A percentile compares a stretch with the other conserved stretches of the same genome.
Evolutionary conservation across 2,888 invertebrate species (phyloP).

Genomic region (Papilio demoleus): DNA sequence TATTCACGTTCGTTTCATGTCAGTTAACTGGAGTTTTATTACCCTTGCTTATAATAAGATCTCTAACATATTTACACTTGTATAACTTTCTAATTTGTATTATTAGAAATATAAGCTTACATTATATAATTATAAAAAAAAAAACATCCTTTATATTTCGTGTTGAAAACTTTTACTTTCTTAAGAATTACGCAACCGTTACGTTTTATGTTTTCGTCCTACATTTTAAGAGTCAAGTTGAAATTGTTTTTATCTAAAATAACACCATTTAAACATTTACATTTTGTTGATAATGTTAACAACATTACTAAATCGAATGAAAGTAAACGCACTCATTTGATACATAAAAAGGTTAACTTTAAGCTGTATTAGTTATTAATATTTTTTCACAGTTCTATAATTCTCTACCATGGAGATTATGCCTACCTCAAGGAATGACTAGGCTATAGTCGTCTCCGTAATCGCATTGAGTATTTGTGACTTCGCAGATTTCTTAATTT

Average conservation of each 20-base stretch:
- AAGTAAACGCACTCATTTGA: neutral
- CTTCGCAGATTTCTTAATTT: neutral
- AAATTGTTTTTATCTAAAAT: neutral
- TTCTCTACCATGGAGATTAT: neutral
- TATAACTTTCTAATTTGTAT: constrained; percentile 28
- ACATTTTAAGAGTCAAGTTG: constrained; percentile 29
- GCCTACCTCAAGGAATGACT: neutral
- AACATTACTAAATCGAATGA: neutral
- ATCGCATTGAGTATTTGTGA: neutral
- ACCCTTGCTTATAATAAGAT: neutral
- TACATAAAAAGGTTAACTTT: too few relatives aligned
- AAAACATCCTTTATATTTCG: constrained; percentile 32
- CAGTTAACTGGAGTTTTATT: neutral
- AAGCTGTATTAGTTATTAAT: too few relatives aligned
- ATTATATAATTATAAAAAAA: constrained; percentile 25
- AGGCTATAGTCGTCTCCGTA: neutral
- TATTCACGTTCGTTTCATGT: constrained; percentile 1
- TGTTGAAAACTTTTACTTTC: constrained; percentile 40
- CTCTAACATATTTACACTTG: neutral
- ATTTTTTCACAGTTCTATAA: too few relatives aligned
- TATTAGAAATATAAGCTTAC: neutral
- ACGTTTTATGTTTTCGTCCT: constrained; percentile 14
- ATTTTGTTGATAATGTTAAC: neutral
- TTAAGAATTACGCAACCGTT: constrained; percentile 31
- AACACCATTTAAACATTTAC: neutral